phyloP scores from a whole-genome alignment of 2,797 vertebrate genomes.

The Malacoctenus gilli region DNA sequence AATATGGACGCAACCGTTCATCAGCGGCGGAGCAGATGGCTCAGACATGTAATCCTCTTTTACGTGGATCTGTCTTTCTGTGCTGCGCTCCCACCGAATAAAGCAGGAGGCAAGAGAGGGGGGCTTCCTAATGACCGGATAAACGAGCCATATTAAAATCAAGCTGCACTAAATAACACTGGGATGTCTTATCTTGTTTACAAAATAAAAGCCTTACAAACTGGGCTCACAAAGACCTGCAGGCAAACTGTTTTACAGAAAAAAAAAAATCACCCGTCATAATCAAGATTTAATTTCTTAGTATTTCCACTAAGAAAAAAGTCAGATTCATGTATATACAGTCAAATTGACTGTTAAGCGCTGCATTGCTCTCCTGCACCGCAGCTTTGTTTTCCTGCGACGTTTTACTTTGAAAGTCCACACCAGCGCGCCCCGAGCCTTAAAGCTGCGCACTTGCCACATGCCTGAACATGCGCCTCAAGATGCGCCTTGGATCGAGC shows the following conservation, averaged over 20 bases:
- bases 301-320: too few relatives aligned
- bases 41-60: slow-evolving; percentile 69
- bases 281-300: too few relatives aligned
- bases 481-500: not conserved
- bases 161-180: not conserved
- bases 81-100: not conserved
- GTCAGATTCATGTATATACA: too few relatives aligned
- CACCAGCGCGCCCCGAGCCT: slow-evolving; percentile 12
- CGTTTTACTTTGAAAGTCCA: slow-evolving; percentile 34
- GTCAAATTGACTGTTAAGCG: too few relatives aligned
- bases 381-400: too few relatives aligned
- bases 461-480: not conserved
- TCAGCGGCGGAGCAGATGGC: too few relatives aligned
- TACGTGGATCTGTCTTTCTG: not conserved
- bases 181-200: not conserved
- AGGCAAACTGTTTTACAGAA: too few relatives aligned
- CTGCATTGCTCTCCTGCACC: too few relatives aligned
- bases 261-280: too few relatives aligned
- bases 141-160: not conserved
- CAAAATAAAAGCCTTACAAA: slow-evolving; percentile 26
- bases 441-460: not conserved
- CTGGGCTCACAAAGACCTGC: not conserved
- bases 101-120: not conserved
- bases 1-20: too few relatives aligned
- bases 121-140: not conserved